phyloP scores from a whole-genome alignment of 2,113 vertebrate genomes.

The Beaufortia kweichowensis region DNA sequence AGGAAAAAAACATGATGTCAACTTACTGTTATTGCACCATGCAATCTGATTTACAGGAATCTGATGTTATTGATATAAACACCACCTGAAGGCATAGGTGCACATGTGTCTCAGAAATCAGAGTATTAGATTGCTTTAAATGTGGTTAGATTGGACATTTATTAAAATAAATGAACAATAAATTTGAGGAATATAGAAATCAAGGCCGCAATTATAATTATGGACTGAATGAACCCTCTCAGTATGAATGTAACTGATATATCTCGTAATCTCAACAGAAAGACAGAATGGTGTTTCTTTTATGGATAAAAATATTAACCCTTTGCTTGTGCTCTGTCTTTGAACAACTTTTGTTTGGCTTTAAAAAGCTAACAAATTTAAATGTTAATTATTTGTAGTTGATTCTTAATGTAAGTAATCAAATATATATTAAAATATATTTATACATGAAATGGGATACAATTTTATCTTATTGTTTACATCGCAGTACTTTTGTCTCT shows the following conservation, averaged over 20 bases:
- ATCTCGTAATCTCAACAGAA: not conserved
- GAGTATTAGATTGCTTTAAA: conserved; percentile 7
- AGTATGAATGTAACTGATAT: not conserved
- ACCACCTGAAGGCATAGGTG: not conserved
- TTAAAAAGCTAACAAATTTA: too few species aligned
- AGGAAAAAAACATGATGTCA: not conserved
- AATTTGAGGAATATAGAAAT: not conserved
- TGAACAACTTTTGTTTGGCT: not conserved
- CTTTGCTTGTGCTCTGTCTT: not conserved
- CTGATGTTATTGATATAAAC: conserved; percentile 16
- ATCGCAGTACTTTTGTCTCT: not conserved
- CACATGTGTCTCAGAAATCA: not conserved
- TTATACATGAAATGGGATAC: too few species aligned
- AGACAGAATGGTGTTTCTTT: not conserved
- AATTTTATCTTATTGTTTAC: not conserved
- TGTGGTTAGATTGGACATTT: conserved; percentile 14
- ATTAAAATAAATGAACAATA: conserved; percentile 20
- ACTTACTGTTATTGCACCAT: not conserved
- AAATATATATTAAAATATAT: not conserved
- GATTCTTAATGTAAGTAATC: not conserved
- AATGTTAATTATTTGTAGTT: too few species aligned
- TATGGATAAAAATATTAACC: conserved; percentile 17
- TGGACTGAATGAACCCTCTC: conserved; percentile 48
- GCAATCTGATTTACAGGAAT: conserved; percentile 6
- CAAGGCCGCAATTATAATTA: conserved; percentile 3